Evolutionary conservation across 1,140 invertebrate genomes (phyloP), one percentile per base, ranked within the genome.

Genomic region (Nephila pilipes): DNA sequence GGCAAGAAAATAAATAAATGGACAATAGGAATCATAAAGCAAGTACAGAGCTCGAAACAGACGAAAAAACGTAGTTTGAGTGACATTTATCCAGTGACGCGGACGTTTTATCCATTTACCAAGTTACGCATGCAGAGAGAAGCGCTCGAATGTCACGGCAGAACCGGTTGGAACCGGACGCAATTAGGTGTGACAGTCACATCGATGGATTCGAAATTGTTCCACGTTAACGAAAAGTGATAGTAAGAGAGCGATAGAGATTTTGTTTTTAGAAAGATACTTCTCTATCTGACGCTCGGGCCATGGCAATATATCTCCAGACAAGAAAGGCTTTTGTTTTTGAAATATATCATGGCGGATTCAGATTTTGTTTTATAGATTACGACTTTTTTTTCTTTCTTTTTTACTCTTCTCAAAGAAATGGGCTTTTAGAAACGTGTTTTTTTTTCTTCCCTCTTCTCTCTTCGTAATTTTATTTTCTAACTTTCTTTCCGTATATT

Each of bases 101-200:
- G 90, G 36, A 85, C 90, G 81, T 85, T 85, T 92, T 92, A 92
- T 92, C 90, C 90, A 92, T 92, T 92, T 92, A 92, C 90, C 58
- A 85, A 85, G 90, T 92, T 92, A 75, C 90, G 90, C 90, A 92
- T 92, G 90, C 79, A 85, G 90, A 92, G 38, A 85, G 60, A 90
- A 90, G 60, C 88, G 88, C 32, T 75, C 29, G 29, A 6, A 92
- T 85, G 90, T 92, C 90, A 92, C 60, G 81, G 10, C 29, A 55
- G 81, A 92, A 85, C 90, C 90, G 58, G 80, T 54, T 85, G 22
- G 80, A 85, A 92, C 90, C 90, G 81, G 81, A 92, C 90, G 81
- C 90, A 92, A 92, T 92, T 92, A 92, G 90, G 90, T 92, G 90
- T 92, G 90, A 92, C 90, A 92, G 90, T 92, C 90, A 85, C 90